phyloP scores from a whole-genome alignment of 2,113 vertebrate species.

The Sinosuthora webbiana region DNA sequence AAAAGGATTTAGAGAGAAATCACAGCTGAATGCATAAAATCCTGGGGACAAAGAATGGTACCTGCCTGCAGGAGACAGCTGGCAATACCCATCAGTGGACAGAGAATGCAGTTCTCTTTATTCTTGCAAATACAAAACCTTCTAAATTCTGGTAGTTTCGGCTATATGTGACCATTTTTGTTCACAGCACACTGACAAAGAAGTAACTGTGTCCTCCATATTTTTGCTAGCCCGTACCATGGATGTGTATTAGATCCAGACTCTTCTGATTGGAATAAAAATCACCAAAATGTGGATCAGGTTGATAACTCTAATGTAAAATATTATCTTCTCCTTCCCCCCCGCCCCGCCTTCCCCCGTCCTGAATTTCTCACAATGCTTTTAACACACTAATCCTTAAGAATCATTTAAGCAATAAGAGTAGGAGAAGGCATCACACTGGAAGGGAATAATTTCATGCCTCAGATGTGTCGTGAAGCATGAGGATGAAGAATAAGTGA shows the following conservation, averaged over 20 bases:
- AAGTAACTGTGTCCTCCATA: not conserved
- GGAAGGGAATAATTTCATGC: conserved; percentile 55
- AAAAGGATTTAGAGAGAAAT: conserved; percentile 34
- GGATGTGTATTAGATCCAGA: not conserved
- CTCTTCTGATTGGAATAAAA: not conserved
- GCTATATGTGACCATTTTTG: not conserved
- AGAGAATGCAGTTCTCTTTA: not conserved
- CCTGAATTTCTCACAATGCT: conserved; percentile 7
- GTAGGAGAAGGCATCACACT: not conserved
- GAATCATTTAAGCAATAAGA: conserved; percentile 42
- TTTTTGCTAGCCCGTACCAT: not conserved
- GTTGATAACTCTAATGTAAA: conserved; percentile 28
- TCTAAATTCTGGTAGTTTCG: not conserved
- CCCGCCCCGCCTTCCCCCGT: rapidly evolving
- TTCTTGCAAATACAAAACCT: not conserved
- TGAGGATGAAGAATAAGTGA: conserved; percentile 14
- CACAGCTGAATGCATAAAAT: conserved; percentile 44
- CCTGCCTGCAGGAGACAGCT: conserved; percentile 19
- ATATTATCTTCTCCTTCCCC: not conserved
- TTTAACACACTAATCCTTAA: conserved; percentile 47
- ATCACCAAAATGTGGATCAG: conserved; percentile 15
- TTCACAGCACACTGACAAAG: not conserved
- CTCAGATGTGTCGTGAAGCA: conserved; percentile 36
- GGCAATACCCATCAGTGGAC: not conserved
- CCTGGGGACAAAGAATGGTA: conserved; percentile 43